These are phyloP conservation scores for Okapia johnstoni DNA, from an alignment of 2,113 vertebrate species.

Conservation along the genomic window DNA sequence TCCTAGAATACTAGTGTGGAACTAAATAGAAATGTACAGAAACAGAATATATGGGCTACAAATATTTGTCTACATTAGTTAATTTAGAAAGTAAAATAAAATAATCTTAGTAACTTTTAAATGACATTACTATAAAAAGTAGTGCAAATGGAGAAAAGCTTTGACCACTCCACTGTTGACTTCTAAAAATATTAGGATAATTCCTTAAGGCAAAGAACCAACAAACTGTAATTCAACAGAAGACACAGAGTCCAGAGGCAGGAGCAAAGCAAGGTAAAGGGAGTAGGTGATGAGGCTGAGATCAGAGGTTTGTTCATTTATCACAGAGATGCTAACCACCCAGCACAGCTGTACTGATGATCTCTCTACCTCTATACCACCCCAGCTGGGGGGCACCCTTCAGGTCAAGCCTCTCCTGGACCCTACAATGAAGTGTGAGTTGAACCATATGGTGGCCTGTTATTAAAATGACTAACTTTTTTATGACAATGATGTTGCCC, in stretches of 20 bases:
- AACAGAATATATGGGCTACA: background rate
- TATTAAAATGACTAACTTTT: background rate
- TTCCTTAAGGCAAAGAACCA: background rate
- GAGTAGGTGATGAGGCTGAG: background rate
- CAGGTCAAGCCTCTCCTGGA: background rate
- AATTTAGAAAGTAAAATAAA: conserved; percentile 2
- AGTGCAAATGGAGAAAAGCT: background rate
- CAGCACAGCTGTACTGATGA: accelerated
- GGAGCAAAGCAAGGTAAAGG: background rate
- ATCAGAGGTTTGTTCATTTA: background rate
- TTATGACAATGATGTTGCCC: background rate
- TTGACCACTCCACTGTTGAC: background rate
- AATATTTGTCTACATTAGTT: background rate
- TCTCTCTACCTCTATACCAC: background rate
- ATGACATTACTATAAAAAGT: background rate
- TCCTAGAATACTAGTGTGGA: background rate
- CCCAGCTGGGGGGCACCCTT: background rate
- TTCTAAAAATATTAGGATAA: background rate
- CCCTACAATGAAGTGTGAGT: background rate
- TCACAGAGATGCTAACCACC: background rate
- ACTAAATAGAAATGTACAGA: background rate
- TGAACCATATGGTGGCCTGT: background rate
- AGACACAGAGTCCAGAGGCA: background rate
- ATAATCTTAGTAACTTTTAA: background rate
- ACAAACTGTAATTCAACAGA: background rate